Base-by-base conservation (phyloP, 2,888 invertebrate genomes). In the Apamea crenata region DNA sequence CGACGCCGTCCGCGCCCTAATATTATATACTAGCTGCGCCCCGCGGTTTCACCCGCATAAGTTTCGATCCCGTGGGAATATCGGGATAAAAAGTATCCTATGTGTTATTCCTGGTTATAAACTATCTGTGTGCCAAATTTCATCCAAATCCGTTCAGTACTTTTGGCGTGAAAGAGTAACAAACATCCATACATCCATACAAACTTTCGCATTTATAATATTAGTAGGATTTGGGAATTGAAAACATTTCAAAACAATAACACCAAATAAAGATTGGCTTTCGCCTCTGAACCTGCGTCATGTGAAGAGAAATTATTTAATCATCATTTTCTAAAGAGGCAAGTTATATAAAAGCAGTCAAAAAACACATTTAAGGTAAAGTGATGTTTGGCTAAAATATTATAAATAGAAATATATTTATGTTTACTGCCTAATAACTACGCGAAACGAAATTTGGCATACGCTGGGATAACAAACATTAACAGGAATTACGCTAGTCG, bases 391-490 rank as follows among this genome's bases (percentile, higher is more conserved):
- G 5, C 14, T n/a, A 25, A 32, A 71, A 36, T 7, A 36, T n/a
- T 71, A 25, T 18, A 36, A 36, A 56, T 71, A 71, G 10, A 59
- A 32, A 40, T 40, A 63, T 32, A 65, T 21, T 65, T n/a, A n/a
- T 14, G 68, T 81, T 81, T 72, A 75, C 36, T 40, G 68, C 65
- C 32, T 65, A 74, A 74, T 72, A 77, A 71, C 70, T 44, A 68
- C 29, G 14, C n/a, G 29, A n/a, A 85, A 50, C 75, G 40, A 71
- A 69, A 65, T 80, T 85, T 85, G 83, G 83, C 84, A 79, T 74
- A 74, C 65, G 68, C 59, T 61, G 40, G 56, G 25, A 75, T 61
- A 66, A 66, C 72, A 69, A 61, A 73, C 53, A 73, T 82, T 78
- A 73, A 75, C 66, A 56, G 74, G 61, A 86, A 83, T 85, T 72